Base-by-base conservation (phyloP, 1,140 invertebrate genomes). In the Cydia pomonella region DNA sequence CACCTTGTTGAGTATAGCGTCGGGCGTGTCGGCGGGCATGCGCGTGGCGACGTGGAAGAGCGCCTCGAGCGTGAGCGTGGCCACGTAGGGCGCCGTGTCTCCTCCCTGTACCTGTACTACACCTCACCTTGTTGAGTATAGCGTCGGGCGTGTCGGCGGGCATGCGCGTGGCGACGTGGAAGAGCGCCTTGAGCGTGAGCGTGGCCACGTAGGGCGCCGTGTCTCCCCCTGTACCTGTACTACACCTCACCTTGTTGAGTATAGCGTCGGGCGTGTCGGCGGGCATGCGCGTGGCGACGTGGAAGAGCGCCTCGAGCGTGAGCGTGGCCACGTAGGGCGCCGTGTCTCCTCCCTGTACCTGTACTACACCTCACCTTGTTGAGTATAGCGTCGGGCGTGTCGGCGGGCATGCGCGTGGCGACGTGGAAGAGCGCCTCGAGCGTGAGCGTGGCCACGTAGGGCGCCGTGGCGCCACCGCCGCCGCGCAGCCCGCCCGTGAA, bases 161-260 rank as follows among this genome's bases (percentile, higher is more conserved):
- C 96, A 99, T 99, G 78, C 98, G 94, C 1, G 99, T 99, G n/a
- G 98, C 97, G 29, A 99, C 99, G 92, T 99, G 99, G 93, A 99
- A 99, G 69, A 97, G 94, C 27, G 97, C 96, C 92, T 98, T 98
- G 16, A 96, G 92, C 64, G 98, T 97, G 38, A 98, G 98, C 0
- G 97, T 99, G n/a, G 99, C 98, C 90, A 97, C 98, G 91, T 99
- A 99, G 0, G 99, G 98, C 1, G 98, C 98, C 16, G 97, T 98
- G 29, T 97, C 95, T 0, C 99, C 98, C 25, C 97, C 98, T n/a
- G n/a, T n/a, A n/a, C n/a, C n/a, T n/a, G n/a, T n/a, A n/a, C n/a
- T n/a, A n/a, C n/a, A n/a, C n/a, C n/a, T n/a, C n/a, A n/a, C 97
- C 95, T 99, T 99, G 86, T 97, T 97, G 76, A 99, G 94, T 83